Evolutionary conservation across 2,888 invertebrate genomes (phyloP).

Genomic region (Boloria euphrosyne): DNA sequence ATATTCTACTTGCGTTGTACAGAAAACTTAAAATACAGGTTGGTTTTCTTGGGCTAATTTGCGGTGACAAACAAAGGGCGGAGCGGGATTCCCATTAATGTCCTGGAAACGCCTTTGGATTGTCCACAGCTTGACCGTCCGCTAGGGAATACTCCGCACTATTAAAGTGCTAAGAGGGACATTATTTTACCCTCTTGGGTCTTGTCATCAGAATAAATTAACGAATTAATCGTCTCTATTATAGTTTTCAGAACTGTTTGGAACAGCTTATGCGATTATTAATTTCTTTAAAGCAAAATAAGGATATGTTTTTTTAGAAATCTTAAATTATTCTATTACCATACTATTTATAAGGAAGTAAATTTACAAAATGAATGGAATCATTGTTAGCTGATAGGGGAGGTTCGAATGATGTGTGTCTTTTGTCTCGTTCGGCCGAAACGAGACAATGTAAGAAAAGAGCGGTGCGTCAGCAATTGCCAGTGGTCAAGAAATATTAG

Average conservation of each 20-base stretch:
- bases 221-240: conserved; percentile 69
- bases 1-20: conserved; percentile 40
- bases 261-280: conserved; percentile 19
- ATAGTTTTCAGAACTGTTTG: conserved; percentile 30
- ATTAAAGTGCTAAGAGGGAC: conserved; percentile 81
- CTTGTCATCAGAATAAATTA: conserved; percentile 76
- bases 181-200: conserved; percentile 72
- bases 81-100: conserved; percentile 63
- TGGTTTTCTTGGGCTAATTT: conserved; percentile 66
- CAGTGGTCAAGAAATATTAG: conserved; percentile 49
- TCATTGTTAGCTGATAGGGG: conserved; percentile 58
- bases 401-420: conserved; percentile 77
- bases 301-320: no score
- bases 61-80: conserved; percentile 77
- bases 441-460: conserved; percentile 69
- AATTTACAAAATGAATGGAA: conserved; percentile 77
- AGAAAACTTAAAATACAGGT: conserved; percentile 57
- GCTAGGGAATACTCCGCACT: conserved; percentile 64
- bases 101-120: conserved; percentile 69
- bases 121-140: conserved; percentile 72
- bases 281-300: background rate
- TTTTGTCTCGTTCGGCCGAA: conserved; percentile 70
- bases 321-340: background rate
- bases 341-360: conserved; percentile 69
- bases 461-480: conserved; percentile 70